These are phyloP conservation scores for Acanthopagrus latus DNA, from an alignment of 2,797 vertebrate genomes.

Conservation along the genomic window DNA sequence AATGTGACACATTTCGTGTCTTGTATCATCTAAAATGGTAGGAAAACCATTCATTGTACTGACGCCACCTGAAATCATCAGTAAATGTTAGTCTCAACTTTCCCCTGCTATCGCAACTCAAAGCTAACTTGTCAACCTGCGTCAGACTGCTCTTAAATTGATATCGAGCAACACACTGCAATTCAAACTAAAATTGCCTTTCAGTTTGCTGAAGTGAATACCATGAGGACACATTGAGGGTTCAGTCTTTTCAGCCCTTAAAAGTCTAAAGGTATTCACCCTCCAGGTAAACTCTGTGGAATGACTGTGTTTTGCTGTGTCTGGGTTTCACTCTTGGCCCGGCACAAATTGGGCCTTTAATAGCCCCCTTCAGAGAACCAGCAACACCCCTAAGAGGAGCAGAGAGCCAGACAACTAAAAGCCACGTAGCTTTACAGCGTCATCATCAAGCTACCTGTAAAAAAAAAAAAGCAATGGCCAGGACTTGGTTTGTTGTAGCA, in stretches of 20 bases:
- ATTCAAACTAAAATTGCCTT: not conserved
- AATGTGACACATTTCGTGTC: not conserved
- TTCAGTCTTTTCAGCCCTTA: not conserved
- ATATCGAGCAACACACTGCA: not conserved
- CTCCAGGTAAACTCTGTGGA: slow-evolving; percentile 27
- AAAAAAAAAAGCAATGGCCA: slow-evolving; percentile 19
- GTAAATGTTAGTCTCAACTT: not conserved
- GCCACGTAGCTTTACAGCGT: slow-evolving; percentile 22
- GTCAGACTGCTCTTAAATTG: not conserved
- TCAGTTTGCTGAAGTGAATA: not conserved
- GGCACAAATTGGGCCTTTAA: slow-evolving; percentile 46
- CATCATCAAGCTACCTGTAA: slow-evolving; percentile 15
- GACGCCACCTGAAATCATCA: not conserved
- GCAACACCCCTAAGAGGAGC: slow-evolving; percentile 13
- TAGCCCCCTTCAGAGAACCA: slow-evolving; percentile 24
- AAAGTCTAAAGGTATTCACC: slow-evolving; percentile 18
- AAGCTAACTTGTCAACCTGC: not conserved
- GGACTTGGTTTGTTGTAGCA: slow-evolving; percentile 3
- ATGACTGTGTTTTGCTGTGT: slow-evolving; percentile 33
- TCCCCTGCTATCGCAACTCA: not conserved
- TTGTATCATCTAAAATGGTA: not conserved
- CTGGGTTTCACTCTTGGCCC: slow-evolving; percentile 22
- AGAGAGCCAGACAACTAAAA: slow-evolving; percentile 22
- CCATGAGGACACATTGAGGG: not conserved
- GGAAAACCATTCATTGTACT: not conserved